Evolutionary conservation across 1,140 invertebrate species (phyloP), one percentile per base, ranked within the genome.

Genomic region (Catajapyx aquilonaris): DNA sequence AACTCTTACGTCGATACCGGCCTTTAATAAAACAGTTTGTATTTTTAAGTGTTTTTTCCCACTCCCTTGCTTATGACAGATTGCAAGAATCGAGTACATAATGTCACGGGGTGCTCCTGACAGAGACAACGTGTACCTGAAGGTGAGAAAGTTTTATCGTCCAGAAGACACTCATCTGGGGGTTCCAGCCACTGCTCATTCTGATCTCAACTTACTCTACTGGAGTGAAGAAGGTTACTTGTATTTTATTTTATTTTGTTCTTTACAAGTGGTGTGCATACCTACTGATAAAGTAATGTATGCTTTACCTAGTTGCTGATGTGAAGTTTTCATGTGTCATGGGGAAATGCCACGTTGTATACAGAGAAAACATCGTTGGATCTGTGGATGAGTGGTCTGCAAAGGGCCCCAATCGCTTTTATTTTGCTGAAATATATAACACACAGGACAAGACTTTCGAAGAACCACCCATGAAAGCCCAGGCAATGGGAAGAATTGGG

Each of bases 381-480:
- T 50, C 60, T 28, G 43, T 65, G 5, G 56, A 65, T n/a, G 60
- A 70, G 35, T 81, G 77, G 68, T 60, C 68, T n/a, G 48, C 53
- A 3, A 49, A 42, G 38, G 76, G 77, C 13, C 69, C 70, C 0
- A 59, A 73, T 49, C 58, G 77, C 35, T 81, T 85, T 59, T 84
- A 83, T 53, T 86, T 85, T 46, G 62, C 56, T 17, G 64, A 78
- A 57, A 60, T 66, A 5, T 85, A 80, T 47, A 61, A 79, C 51
- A 57, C 56, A 32, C 44, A 59, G 4, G 60, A 60, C 1, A 64
- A 69, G 25, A 54, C 54, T 35, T 68, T 78, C 46, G 56, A 61
- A 15, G 71, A 79, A 17, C 70, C 76, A 2, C 71, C 78, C 0
- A 41, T 58, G 11, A 45, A 60, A 32, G 71, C 69, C 4, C 62